phyloP scores from a whole-genome alignment of 2,888 invertebrate genomes.

The Drosophila vallismaia region DNA sequence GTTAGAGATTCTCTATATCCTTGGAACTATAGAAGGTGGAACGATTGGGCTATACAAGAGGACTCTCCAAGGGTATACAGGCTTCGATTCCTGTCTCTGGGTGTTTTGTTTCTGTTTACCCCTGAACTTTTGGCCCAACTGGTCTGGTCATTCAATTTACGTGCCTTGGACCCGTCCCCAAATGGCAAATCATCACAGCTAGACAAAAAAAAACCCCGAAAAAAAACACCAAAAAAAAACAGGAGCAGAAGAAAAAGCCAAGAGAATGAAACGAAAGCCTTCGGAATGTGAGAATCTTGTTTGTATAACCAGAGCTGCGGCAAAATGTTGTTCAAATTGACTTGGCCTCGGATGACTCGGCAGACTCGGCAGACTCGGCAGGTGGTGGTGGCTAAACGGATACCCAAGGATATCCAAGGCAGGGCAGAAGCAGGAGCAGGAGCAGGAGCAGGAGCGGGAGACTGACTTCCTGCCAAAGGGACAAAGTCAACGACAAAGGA shows the following conservation, averaged over 20 bases:
- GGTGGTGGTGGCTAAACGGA: slow-evolving; percentile 45
- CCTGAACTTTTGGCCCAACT: slow-evolving; percentile 28
- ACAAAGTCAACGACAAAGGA: slow-evolving; percentile 59
- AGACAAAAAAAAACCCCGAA: slow-evolving; percentile 23
- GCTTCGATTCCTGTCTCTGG: background rate
- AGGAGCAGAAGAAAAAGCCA: slow-evolving; percentile 1
- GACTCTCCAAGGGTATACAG: background rate
- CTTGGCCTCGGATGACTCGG: slow-evolving; percentile 62
- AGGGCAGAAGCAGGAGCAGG: too few species aligned
- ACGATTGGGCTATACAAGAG: too few species aligned
- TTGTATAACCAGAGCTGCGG: slow-evolving; percentile 41
- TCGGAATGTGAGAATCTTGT: slow-evolving; percentile 35
- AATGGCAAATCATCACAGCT: slow-evolving; percentile 72
- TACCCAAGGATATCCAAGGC: slow-evolving; percentile 1
- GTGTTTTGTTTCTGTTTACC: slow-evolving; percentile 31
- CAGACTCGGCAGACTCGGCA: slow-evolving; percentile 50
- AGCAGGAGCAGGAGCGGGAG: too few species aligned
- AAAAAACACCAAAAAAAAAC: background rate
- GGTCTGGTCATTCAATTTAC: slow-evolving; percentile 57
- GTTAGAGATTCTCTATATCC: too few species aligned
- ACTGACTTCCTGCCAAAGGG: background rate
- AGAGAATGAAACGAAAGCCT: slow-evolving; percentile 12
- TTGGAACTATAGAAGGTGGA: too few species aligned
- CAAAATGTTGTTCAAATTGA: slow-evolving; percentile 65
- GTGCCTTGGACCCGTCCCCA: slow-evolving; percentile 52